A percentile compares a stretch with the other conserved stretches of the same genome.
These are phyloP conservation scores for Pterobdella sp. DNA, from an alignment of 2,888 invertebrate species.

Conservation along the genomic window DNA sequence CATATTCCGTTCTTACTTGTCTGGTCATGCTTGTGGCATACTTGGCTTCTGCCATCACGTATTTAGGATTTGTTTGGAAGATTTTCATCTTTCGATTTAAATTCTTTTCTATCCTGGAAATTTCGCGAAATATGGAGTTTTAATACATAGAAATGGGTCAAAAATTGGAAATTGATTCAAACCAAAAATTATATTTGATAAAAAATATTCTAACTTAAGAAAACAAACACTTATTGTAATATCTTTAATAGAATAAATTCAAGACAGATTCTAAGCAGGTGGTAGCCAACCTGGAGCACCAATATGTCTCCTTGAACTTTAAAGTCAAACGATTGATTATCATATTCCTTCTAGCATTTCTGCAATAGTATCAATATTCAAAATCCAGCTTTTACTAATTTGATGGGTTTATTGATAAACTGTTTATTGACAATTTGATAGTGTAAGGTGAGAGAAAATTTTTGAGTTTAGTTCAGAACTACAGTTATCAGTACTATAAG, in stretches of 20 bases:
- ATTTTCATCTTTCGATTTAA: conserved; percentile 23
- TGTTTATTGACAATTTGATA: too few relatives aligned
- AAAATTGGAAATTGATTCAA: conserved; percentile 30
- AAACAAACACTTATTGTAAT: neutral
- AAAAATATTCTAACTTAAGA: neutral
- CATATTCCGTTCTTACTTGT: too few relatives aligned
- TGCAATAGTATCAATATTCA: neutral
- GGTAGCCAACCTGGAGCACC: conserved; percentile 7
- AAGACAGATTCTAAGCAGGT: too few relatives aligned
- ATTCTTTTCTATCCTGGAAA: conserved; percentile 19
- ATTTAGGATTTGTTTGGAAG: conserved; percentile 18
- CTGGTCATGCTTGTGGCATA: conserved; percentile 14
- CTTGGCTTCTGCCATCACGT: conserved; percentile 18
- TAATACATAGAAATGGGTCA: neutral
- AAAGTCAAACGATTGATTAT: conserved; percentile 7
- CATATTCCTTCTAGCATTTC: neutral
- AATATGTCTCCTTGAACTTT: conserved; percentile 24
- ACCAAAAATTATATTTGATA: neutral
- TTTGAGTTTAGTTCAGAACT: too few relatives aligned
- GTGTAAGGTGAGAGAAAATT: too few relatives aligned
- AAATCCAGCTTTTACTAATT: neutral
- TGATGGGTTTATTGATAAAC: conserved; percentile 2
- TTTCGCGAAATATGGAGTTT: neutral
- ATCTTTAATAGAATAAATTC: neutral
- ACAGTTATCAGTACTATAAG: too few relatives aligned